These are phyloP conservation scores for Aldrovandia affinis DNA, from an alignment of 2,797 vertebrate species.

Conservation along the genomic window DNA sequence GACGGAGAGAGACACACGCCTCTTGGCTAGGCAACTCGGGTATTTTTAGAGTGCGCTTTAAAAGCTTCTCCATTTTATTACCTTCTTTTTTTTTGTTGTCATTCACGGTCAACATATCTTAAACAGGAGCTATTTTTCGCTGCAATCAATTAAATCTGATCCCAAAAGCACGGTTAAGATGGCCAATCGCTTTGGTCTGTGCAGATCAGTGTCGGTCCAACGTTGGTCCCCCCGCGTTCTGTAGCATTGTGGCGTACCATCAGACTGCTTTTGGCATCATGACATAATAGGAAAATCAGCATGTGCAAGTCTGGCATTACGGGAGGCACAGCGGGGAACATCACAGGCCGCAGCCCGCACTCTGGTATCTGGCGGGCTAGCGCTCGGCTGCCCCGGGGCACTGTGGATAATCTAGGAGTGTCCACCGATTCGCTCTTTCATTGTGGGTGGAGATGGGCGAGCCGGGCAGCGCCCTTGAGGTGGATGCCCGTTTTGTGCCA, in stretches of 20 bases:
- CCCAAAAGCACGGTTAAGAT: not conserved
- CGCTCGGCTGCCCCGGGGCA: not conserved
- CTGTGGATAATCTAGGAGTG: not conserved
- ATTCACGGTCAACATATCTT: conserved; percentile 65
- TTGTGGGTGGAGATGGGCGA: not conserved
- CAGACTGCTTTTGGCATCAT: not conserved
- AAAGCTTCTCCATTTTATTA: conserved; percentile 49
- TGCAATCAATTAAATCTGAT: conserved; percentile 5
- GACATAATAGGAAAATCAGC: conserved; percentile 8
- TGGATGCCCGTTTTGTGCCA: not conserved
- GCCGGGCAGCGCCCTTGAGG: not conserved
- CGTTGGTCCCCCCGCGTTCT: not conserved
- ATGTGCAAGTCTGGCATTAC: not conserved
- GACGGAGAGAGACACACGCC: conserved; percentile 44
- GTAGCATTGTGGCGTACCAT: not conserved
- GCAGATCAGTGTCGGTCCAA: conserved; percentile 6
- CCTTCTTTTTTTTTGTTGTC: conserved; percentile 58
- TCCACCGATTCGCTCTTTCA: not conserved
- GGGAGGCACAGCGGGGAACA: not conserved
- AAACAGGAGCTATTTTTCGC: conserved; percentile 58
- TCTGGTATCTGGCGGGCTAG: not conserved
- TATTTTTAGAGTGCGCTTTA: conserved; percentile 65
- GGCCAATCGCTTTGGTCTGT: not conserved
- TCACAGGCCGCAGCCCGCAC: not conserved
- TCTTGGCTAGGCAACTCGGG: conserved; percentile 54